Conservation (phyloP, 1,140 invertebrate genomes). For the Dinoponera quadriceps region DNA sequence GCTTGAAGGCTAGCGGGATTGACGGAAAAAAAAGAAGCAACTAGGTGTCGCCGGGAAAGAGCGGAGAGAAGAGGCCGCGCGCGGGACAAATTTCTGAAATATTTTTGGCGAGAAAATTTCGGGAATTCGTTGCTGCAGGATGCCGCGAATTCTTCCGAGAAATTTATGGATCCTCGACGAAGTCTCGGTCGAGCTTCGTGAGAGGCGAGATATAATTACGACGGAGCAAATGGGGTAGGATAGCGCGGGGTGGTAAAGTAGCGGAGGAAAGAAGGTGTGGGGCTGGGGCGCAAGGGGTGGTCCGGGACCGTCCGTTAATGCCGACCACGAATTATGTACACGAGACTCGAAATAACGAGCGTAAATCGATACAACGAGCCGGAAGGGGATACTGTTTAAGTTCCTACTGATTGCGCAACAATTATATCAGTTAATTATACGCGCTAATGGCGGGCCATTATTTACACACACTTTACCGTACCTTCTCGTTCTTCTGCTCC, state of each 20-base stretch:
- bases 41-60: slow-evolving; percentile 12
- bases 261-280: slow-evolving; percentile 26
- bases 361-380: slow-evolving; percentile 70
- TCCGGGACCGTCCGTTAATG: slow-evolving; percentile 59
- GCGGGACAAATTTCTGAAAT: slow-evolving; percentile 66
- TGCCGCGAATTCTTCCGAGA: slow-evolving; percentile 69
- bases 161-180: slow-evolving; percentile 73
- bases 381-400: slow-evolving; percentile 56
- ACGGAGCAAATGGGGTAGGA: slow-evolving; percentile 34
- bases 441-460: slow-evolving; percentile 32
- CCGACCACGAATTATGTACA: slow-evolving; percentile 46
- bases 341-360: slow-evolving; percentile 65
- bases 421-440: slow-evolving; percentile 63
- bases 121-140: slow-evolving; percentile 65
- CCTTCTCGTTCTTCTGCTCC: background rate
- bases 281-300: slow-evolving; percentile 43
- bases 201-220: slow-evolving; percentile 71
- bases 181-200: slow-evolving; percentile 70
- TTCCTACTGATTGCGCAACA: slow-evolving; percentile 65
- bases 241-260: slow-evolving; percentile 24
- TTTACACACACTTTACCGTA: slow-evolving; percentile 8
- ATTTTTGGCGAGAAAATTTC: slow-evolving; percentile 72
- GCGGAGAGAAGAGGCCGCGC: slow-evolving; percentile 4
- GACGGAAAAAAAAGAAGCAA: slow-evolving; percentile 1
- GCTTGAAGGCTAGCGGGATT: background rate